Conservation (phyloP, 2,113 vertebrate genomes). For the human (Homo sapiens) region DNA sequence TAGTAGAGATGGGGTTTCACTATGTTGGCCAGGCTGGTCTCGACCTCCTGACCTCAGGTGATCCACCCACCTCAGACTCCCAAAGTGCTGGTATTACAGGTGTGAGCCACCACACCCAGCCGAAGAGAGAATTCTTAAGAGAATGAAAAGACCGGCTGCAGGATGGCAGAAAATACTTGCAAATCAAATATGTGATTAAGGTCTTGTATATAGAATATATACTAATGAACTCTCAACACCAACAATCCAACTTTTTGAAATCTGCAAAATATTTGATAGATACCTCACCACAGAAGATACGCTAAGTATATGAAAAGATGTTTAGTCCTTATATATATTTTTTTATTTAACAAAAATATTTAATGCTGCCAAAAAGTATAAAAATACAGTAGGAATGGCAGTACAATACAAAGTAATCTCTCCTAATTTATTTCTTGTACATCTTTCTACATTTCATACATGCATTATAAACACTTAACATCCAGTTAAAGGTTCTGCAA, state of each 20-base stretch:
- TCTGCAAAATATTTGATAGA: background rate
- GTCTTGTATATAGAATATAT: background rate
- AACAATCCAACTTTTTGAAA: background rate
- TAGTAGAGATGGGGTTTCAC: no score
- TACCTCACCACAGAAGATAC: background rate
- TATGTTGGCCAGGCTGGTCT: no score
- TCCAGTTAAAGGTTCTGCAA: conserved; percentile 83
- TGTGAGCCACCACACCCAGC: no score
- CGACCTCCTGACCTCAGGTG: no score
- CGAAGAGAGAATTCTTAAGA: background rate
- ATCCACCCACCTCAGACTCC: no score
- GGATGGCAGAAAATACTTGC: background rate
- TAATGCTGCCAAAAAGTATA: conserved; percentile 91
- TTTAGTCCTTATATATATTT: background rate
- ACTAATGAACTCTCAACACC: background rate
- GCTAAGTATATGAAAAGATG: background rate
- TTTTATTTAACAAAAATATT: conserved; percentile 90
- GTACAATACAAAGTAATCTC: conserved; percentile 87
- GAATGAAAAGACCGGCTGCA: background rate
- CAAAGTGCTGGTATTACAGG: no score
- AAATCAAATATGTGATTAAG: background rate
- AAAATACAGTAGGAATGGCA: conserved; percentile 91
- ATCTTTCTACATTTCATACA: conserved; percentile 86
- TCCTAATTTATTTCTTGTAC: conserved; percentile 86
- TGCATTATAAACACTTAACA: conserved; percentile 81